Conservation (phyloP, 2,888 invertebrate genomes). For the Mythimna albipuncta region DNA sequence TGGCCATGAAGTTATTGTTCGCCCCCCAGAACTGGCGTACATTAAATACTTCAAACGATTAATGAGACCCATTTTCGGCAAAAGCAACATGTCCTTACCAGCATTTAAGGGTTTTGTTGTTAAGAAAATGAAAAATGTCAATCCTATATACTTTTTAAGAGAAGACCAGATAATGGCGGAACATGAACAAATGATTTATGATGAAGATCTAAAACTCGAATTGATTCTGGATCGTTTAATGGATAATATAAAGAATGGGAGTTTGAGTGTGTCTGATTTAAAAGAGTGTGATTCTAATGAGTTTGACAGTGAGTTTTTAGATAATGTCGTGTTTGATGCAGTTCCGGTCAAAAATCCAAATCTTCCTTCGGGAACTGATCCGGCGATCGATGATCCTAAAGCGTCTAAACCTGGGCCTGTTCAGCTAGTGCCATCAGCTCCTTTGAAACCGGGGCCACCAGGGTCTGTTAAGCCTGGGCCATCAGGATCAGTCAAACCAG, state of each 20-base stretch:
- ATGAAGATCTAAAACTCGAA: slow-evolving; percentile 60
- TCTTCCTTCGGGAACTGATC: neutral
- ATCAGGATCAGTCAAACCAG: neutral
- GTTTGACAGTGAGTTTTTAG: slow-evolving; percentile 18
- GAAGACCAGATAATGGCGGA: slow-evolving; percentile 19
- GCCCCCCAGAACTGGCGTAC: slow-evolving; percentile 36
- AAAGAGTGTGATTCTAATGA: slow-evolving; percentile 17
- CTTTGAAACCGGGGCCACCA: neutral
- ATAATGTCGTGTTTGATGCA: slow-evolving; percentile 21
- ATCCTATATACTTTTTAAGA: slow-evolving; percentile 51
- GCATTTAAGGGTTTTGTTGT: neutral
- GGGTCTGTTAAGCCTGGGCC: neutral
- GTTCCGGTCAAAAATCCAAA: neutral
- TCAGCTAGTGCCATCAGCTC: no score
- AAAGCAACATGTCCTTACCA: neutral
- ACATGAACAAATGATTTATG: slow-evolving; percentile 36
- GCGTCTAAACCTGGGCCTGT: neutral
- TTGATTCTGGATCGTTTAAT: slow-evolving; percentile 55
- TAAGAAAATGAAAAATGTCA: slow-evolving; percentile 49
- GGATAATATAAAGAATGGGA: slow-evolving; percentile 6
- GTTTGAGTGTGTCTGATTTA: slow-evolving; percentile 29
- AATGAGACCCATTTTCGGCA: neutral
- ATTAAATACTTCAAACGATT: slow-evolving; percentile 25
- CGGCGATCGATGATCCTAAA: neutral
- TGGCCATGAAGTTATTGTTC: slow-evolving; percentile 47